These are phyloP conservation scores for Netelia fuscicornis DNA, from an alignment of 2,888 invertebrate species.

Conservation along the genomic window DNA sequence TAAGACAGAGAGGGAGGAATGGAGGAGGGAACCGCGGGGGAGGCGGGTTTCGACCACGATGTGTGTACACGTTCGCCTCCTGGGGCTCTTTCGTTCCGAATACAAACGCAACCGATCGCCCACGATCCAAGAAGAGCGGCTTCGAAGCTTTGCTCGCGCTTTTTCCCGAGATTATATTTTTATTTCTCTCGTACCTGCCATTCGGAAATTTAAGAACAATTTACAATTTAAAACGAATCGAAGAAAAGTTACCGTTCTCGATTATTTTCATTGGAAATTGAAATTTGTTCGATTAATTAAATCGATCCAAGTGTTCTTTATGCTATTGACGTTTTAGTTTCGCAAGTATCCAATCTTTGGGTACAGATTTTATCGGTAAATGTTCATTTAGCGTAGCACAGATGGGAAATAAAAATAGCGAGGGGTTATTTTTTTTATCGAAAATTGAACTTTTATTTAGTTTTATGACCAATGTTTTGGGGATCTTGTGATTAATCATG, in stretches of 20 bases:
- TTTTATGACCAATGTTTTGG: no score
- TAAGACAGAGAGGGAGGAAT: neutral
- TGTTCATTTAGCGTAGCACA: neutral
- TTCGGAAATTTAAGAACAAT: conserved; percentile 4
- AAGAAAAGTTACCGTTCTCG: neutral
- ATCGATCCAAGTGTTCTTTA: neutral
- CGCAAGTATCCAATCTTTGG: neutral
- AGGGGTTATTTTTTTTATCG: neutral
- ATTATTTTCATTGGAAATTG: neutral
- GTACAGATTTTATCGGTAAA: neutral
- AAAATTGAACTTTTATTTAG: neutral
- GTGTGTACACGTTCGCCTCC: conserved; percentile 65
- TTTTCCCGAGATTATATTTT: conserved; percentile 28
- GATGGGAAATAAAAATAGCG: neutral
- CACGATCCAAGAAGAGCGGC: conserved; percentile 42
- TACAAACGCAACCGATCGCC: conserved; percentile 54
- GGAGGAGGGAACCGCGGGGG: neutral
- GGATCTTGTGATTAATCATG: neutral
- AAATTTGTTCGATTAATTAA: neutral
- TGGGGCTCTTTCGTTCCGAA: conserved; percentile 66
- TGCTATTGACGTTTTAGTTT: neutral
- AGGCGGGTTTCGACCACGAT: conserved; percentile 53
- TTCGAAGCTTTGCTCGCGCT: conserved; percentile 27
- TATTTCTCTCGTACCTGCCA: conserved; percentile 18
- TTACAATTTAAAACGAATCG: neutral